Base-by-base conservation (phyloP, 2,888 invertebrate genomes). In the Baccha elongata region DNA sequence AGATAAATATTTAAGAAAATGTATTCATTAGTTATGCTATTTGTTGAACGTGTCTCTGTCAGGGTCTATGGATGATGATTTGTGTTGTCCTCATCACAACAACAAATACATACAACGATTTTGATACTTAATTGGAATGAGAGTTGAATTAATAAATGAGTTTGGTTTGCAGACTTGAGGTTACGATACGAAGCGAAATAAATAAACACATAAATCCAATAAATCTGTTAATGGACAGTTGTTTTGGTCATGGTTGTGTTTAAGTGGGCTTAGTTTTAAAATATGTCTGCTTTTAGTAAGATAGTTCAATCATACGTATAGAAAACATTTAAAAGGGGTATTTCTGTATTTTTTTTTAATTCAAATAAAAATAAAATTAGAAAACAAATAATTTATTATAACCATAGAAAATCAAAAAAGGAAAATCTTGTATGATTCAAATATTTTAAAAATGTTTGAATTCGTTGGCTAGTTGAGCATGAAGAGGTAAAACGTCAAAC, bases 31-130 rank as follows among this genome's bases (percentile, higher is more conserved):
- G 42, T 17, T 19, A 65, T 62, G 26, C 6, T 52, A 37, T 46
- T 64, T 42, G 52, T 10, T 11, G 62, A 64, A 64, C 73, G 64
- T 73, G 64, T 72, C 17, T n/a, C 10, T 15, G 15, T 19, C n/a
- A n/a, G n/a, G n/a, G n/a, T n/a, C 8, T 37, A 21, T 62, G 42
- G n/a, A 5, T 42, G 23, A 58, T 40, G 42, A 6, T 60, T 29
- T 42, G 17, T n/a, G 19, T 17, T 40, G 19, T 23, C 2, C n/a
- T n/a, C n/a, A 13, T 40, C 13, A 13, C 35, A 11, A n/a, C n/a
- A n/a, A n/a, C n/a, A n/a, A n/a, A 35, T 23, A 35, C 10, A 35
- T 3, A 11, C n/a, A 40, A 13, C 37, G n/a, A 40, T 13, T 40
- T 40, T 40, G 37, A 13, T 40, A n/a, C 37, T 13, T n/a, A 13